A percentile compares a stretch with the other conserved stretches of the same genome.
These are phyloP conservation scores for Asteroscopus sphinx DNA, from an alignment of 2,888 invertebrate species.

Conservation along the genomic window DNA sequence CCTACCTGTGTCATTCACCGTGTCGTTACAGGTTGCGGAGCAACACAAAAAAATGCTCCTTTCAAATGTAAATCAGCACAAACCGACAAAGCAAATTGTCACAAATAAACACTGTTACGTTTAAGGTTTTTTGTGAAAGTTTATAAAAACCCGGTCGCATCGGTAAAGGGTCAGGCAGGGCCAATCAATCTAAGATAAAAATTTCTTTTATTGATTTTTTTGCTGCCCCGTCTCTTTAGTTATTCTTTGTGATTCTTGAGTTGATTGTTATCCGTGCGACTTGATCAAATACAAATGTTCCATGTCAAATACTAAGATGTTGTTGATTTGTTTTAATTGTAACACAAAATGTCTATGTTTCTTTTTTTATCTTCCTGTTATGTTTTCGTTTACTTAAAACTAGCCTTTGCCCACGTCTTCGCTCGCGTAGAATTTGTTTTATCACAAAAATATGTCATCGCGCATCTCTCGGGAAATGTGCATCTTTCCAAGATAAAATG, in stretches of 20 bases:
- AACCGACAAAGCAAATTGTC: constrained; percentile 90
- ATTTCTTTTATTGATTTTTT: constrained; percentile 83
- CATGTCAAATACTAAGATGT: constrained; percentile 56
- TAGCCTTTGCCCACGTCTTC: no score
- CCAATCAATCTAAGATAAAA: constrained; percentile 89
- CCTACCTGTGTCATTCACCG: constrained; percentile 87
- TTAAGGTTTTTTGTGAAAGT: constrained; percentile 83
- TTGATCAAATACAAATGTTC: constrained; percentile 74
- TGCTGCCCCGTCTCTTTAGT: constrained; percentile 67
- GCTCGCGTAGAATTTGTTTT: no score
- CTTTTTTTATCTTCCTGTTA: not conserved
- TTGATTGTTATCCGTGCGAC: constrained; percentile 84
- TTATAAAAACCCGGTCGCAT: constrained; percentile 82
- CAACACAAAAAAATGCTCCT: constrained; percentile 79
- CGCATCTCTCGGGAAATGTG: no score
- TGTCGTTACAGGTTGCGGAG: constrained; percentile 85
- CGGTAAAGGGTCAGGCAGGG: constrained; percentile 86
- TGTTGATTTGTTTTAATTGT: constrained; percentile 47
- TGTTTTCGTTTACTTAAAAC: no score
- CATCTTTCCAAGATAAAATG: no score
- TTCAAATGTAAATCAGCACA: constrained; percentile 88
- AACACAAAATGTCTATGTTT: constrained; percentile 8
- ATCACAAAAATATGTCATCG: no score
- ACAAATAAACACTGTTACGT: constrained; percentile 89
- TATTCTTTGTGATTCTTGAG: constrained; percentile 74